Percentiles rank a stretch among this genome's conserved stretches.
These are phyloP conservation scores for Myzus persicae DNA, from an alignment of 1,140 invertebrate genomes.

Conservation along the genomic window DNA sequence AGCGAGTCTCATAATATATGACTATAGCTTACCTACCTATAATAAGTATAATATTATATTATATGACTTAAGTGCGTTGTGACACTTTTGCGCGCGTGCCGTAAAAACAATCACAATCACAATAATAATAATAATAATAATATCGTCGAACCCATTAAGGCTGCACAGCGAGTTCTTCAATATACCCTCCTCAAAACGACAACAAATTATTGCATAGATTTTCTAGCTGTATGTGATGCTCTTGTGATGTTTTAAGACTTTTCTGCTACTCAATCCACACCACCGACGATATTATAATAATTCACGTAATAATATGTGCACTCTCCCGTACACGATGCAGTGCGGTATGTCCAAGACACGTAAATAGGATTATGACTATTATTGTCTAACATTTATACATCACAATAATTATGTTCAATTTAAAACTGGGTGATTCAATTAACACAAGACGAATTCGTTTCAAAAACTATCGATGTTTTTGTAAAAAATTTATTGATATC, in stretches of 20 bases:
- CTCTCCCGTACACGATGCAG: not conserved
- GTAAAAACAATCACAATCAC: not conserved
- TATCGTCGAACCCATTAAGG: not conserved
- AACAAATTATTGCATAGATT: not conserved
- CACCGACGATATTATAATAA: not conserved
- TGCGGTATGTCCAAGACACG: not conserved
- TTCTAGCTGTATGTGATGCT: not conserved
- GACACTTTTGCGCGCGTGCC: not conserved
- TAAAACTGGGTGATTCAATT: not conserved
- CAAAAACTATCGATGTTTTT: no score
- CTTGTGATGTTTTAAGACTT: not conserved
- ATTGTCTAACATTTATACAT: not conserved
- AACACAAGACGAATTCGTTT: no score
- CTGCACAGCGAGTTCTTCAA: not conserved
- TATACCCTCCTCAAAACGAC: not conserved
- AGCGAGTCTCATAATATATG: not conserved
- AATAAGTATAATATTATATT: not conserved
- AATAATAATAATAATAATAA: not conserved
- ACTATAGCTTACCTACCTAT: not conserved
- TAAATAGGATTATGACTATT: not conserved
- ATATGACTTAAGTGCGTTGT: not conserved
- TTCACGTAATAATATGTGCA: not conserved
- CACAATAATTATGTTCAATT: not conserved
- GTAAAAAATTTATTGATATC: no score
- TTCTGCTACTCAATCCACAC: not conserved